A percentile compares a stretch with the other conserved stretches of the same genome.
phyloP scores from a whole-genome alignment of 2,797 vertebrate species.

The Platalea minor region DNA sequence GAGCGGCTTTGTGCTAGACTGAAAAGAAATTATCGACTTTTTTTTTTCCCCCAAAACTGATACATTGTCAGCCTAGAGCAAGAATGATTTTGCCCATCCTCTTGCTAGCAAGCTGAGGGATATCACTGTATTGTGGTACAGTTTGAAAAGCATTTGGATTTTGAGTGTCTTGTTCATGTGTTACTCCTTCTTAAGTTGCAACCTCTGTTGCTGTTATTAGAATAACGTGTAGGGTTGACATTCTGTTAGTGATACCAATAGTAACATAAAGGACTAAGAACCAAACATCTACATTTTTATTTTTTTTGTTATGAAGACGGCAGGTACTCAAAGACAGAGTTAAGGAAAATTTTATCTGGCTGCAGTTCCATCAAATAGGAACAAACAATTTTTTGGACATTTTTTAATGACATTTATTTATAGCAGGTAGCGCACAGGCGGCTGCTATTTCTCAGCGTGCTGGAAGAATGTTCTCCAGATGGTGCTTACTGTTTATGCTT shows the following conservation, averaged over 20 bases:
- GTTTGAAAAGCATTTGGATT: conserved; percentile 44
- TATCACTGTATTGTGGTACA: conserved; percentile 3
- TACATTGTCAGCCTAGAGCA: conserved; percentile 33
- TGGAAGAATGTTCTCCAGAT: conserved; percentile 79
- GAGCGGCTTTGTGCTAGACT: conserved; percentile 21
- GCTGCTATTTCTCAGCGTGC: conserved; percentile 73
- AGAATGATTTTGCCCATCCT: conserved; percentile 50
- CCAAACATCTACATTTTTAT: not conserved
- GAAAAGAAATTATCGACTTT: conserved; percentile 19
- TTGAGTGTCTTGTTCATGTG: not conserved
- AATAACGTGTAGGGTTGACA: not conserved
- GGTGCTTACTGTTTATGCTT: conserved; percentile 74
- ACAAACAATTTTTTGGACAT: conserved; percentile 61
- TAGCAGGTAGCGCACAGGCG: conserved; percentile 75
- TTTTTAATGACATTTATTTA: conserved; percentile 75
- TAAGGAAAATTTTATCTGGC: conserved; percentile 61
- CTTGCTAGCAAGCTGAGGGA: conserved; percentile 7
- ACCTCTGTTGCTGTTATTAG: conserved; percentile 25
- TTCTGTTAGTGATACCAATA: conserved; percentile 41
- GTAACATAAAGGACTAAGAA: conserved; percentile 42
- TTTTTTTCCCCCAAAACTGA: not conserved
- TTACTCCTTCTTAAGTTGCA: not conserved
- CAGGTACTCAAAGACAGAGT: conserved; percentile 31
- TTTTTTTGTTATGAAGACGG: conserved; percentile 39
- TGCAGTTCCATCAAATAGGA: conserved; percentile 68